Percentiles rank a stretch among this genome's conserved stretches.
Evolutionary conservation across 2,888 invertebrate genomes (phyloP).

Genomic region (Acronicta leporina): DNA sequence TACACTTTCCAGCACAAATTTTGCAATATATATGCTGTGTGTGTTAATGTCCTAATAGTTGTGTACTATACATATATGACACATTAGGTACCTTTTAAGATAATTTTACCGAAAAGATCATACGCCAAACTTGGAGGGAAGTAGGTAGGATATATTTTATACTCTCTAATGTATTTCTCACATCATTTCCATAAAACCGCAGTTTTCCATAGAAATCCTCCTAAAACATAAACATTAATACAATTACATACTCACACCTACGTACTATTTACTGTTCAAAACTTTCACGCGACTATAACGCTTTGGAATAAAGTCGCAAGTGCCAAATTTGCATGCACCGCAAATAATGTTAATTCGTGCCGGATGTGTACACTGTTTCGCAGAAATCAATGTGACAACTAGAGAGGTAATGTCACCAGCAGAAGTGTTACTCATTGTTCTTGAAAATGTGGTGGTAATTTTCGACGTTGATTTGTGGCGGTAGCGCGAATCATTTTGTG

Average conservation of each 20-base stretch:
- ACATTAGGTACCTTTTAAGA: too few species aligned
- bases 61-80: too few species aligned
- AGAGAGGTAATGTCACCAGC: conserved; percentile 57
- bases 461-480: conserved; percentile 10
- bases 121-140: too few species aligned
- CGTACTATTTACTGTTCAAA: conserved; percentile 20
- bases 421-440: conserved; percentile 40
- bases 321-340: conserved; percentile 39
- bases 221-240: conserved; percentile 36
- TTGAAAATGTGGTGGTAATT: conserved; percentile 12
- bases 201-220: conserved; percentile 26
- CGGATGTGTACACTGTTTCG: conserved; percentile 45
- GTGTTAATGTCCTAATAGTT: too few species aligned
- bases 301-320: conserved; percentile 12
- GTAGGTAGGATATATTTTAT: conserved; percentile 15
- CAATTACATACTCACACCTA: conserved; percentile 19
- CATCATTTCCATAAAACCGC: conserved; percentile 29
- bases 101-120: too few species aligned
- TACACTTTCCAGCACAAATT: too few species aligned
- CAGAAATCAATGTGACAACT: conserved; percentile 62
- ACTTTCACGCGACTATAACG: conserved; percentile 18
- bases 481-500: neutral
- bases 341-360: conserved; percentile 59
- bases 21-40: too few species aligned
- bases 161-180: conserved; percentile 12